Conservation (phyloP, 30 jellyfish, hydroid and myxozoan genomes). For the Turritopsis dohrnii region DNA sequence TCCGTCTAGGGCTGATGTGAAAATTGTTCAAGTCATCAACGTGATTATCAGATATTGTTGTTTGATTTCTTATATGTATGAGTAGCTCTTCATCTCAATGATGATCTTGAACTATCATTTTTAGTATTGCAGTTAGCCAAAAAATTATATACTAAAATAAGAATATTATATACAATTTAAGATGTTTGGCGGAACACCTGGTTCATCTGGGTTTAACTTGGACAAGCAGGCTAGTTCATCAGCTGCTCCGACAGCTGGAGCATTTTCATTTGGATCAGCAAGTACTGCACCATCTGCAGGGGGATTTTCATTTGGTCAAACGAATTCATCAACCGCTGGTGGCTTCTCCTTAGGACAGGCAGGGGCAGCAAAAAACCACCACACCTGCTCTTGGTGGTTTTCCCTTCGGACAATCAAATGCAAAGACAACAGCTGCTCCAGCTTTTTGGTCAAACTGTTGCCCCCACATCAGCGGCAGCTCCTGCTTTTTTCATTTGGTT, state of each 20-base stretch:
- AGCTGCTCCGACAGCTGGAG: slow-evolving; percentile 20
- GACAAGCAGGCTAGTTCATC: slow-evolving; percentile 10
- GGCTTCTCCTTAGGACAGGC: slow-evolving; percentile 28
- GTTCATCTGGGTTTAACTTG: slow-evolving; percentile 18
- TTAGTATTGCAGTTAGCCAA: too few species aligned
- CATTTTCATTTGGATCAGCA: slow-evolving; percentile 28
- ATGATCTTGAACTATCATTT: too few species aligned
- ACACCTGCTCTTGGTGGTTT: slow-evolving; percentile 1
- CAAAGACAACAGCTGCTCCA: slow-evolving; percentile 1
- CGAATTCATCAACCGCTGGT: slow-evolving; percentile 16
- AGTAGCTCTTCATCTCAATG: too few species aligned
- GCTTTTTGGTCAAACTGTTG: slow-evolving; percentile 16
- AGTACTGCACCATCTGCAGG: slow-evolving; percentile 17
- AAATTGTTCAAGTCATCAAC: too few species aligned
- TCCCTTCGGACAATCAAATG: slow-evolving; percentile 17
- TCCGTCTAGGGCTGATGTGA: too few species aligned
- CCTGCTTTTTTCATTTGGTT: neutral
- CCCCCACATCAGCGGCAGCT: neutral
- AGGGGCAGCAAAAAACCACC: neutral
- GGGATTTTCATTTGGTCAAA: neutral
- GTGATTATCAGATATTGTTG: too few species aligned
- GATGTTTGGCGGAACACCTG: neutral
- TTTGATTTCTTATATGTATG: too few species aligned
- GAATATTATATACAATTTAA: too few species aligned
- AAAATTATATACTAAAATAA: too few species aligned